phyloP scores from a whole-genome alignment of 2,888 invertebrate genomes.

The Chymomyza procnemis region DNA sequence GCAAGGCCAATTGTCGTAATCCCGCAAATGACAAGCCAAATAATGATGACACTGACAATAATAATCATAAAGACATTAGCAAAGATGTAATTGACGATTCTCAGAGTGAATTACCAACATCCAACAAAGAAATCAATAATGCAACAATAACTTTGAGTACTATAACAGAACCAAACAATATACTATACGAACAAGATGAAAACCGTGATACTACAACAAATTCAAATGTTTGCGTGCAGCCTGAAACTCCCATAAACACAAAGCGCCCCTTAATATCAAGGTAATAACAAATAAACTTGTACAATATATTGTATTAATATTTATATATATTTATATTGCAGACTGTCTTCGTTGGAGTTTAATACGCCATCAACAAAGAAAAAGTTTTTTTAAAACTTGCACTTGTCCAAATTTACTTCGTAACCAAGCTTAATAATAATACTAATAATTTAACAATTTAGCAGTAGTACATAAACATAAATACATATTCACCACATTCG shows the following conservation, averaged over 20 bases:
- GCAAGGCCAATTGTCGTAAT: conserved; percentile 38
- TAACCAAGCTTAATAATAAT: no score
- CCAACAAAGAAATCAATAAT: background rate
- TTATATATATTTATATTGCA: conserved; percentile 6
- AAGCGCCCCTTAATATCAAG: background rate
- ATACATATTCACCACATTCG: no score
- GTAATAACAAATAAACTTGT: background rate
- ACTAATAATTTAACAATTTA: no score
- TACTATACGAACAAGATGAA: background rate
- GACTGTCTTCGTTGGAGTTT: conserved; percentile 23
- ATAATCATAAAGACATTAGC: background rate
- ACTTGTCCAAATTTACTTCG: no score
- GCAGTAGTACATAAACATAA: no score
- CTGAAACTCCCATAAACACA: background rate
- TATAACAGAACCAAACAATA: background rate
- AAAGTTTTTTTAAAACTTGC: conserved; percentile 34
- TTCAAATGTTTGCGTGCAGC: no score
- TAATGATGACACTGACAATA: conserved; percentile 4
- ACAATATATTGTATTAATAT: background rate
- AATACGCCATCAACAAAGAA: conserved; percentile 35
- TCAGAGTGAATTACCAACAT: background rate
- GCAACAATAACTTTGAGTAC: background rate
- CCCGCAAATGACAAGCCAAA: conserved; percentile 7
- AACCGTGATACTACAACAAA: no score
- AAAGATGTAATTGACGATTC: no score